Base-by-base conservation (phyloP, 2,797 vertebrate genomes). In the Chanos chanos region DNA sequence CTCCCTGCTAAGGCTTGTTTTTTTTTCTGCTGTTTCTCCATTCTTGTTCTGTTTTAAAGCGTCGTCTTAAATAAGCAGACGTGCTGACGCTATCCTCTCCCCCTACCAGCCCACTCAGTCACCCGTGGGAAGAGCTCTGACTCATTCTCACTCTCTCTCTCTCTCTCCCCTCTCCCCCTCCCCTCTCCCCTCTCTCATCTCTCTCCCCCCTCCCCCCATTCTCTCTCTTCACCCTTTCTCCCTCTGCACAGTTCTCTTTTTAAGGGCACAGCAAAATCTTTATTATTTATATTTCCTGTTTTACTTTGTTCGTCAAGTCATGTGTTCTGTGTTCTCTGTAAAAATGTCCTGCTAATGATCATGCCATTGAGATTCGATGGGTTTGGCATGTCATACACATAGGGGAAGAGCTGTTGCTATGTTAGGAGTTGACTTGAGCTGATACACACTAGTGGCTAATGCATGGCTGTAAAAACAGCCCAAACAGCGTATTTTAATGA, bases 71-170 rank as follows among this genome's bases (percentile, higher is more conserved):
- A 43, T 24, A 43, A 9, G 70, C 49, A 60, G 74, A 72, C 77
- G 68, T 81, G 80, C 86, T 92, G 86, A 81, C 83, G 86, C 81
- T 87, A 88, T 90, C 86, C 89, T 74, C 90, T 88, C 89, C 91
- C 85, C 80, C 81, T 34, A 76, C 62, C 78, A 83, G 48, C 92
- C 89, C 88, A 89, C 89, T 82, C 77, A 83, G 81, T 89, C 89
- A n/a, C n/a, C 87, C 83, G 83, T 86, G 89, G 90, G 86, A 90
- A 71, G 79, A 62, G 77, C 78, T 89, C 88, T 93, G 89, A 93
- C 87, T 90, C 89, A 90, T 83, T 51, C 33, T 28, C 1, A 24
- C 21, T 18, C 61, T 72, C 75, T 62, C 68, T 65, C 72, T 60
- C 68, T 75, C 78, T 78, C 72, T 76, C 78, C 70, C 68, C 71